phyloP scores from a whole-genome alignment of 2,113 vertebrate species.

The Catagonus wagneri region DNA sequence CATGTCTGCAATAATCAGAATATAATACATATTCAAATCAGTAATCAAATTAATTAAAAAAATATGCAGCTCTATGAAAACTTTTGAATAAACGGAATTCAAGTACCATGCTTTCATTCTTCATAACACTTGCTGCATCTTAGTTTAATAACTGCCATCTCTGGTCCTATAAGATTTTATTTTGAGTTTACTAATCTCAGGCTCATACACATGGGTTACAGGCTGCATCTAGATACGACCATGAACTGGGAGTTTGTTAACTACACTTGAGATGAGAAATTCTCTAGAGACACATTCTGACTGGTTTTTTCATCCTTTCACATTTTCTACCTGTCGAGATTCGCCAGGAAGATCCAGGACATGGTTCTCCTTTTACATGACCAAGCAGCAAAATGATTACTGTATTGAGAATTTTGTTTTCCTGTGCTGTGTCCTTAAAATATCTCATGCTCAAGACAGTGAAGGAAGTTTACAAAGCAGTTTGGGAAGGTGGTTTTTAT shows the following conservation, averaged over 20 bases:
- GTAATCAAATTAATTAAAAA: slow-evolving; percentile 49
- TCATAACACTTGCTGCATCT: neutral
- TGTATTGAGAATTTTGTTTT: neutral
- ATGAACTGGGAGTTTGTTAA: neutral
- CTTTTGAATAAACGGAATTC: slow-evolving; percentile 28
- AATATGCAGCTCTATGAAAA: neutral
- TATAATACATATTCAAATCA: slow-evolving; percentile 49
- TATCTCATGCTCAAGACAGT: slow-evolving; percentile 38
- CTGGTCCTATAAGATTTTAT: neutral
- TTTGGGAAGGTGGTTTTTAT: neutral
- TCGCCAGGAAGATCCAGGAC: neutral
- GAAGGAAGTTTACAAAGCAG: neutral
- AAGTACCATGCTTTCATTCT: neutral
- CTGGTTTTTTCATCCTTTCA: slow-evolving; percentile 6
- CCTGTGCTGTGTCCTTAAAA: neutral
- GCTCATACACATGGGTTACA: neutral
- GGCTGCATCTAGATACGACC: neutral
- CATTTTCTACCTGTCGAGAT: neutral
- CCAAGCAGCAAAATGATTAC: neutral
- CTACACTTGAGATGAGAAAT: neutral
- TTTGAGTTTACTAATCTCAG: neutral
- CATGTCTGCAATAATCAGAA: slow-evolving; percentile 4
- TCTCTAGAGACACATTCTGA: neutral
- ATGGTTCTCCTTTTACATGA: neutral
- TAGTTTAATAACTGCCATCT: slow-evolving; percentile 33